Percentiles rank a stretch among this genome's conserved stretches.
Conservation (phyloP, 2,888 invertebrate genomes). For the Archips xylosteana region DNA sequence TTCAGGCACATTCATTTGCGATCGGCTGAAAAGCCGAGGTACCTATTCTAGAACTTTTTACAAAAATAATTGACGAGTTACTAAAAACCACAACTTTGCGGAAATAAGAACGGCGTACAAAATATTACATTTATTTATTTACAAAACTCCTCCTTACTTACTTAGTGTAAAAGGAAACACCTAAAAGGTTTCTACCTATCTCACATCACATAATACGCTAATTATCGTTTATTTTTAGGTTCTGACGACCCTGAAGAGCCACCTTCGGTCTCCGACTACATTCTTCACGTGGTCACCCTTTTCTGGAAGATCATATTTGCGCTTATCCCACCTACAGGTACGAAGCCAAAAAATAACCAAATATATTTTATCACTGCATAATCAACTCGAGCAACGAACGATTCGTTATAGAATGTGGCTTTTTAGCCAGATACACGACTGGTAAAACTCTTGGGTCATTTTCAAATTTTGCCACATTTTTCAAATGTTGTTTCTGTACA, state of each 20-base stretch:
- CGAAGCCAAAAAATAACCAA: constrained; percentile 39
- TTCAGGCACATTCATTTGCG: constrained; percentile 19
- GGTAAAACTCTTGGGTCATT: no score
- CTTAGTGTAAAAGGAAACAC: no score
- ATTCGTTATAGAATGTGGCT: no score
- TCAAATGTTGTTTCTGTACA: no score
- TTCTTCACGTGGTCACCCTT: constrained; percentile 97
- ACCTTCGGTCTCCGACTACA: constrained; percentile 96
- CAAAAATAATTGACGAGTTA: constrained; percentile 11
- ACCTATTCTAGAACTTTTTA: neutral
- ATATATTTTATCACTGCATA: no score
- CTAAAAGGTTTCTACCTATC: no score
- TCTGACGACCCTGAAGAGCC: constrained; percentile 87
- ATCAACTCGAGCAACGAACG: no score
- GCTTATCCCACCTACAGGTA: constrained; percentile 97
- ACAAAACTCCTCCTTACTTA: no score
- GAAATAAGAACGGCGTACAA: neutral
- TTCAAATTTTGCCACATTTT: no score
- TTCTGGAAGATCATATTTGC: constrained; percentile 99
- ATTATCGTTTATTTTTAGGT: constrained; percentile 54
- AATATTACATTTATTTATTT: no score
- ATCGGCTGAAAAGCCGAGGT: constrained; percentile 7
- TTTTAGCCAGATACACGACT: no score
- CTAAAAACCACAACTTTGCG: neutral
- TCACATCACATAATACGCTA: neutral